Conservation (phyloP, 2,888 invertebrate species). For the Drosophila fungiperda region DNA sequence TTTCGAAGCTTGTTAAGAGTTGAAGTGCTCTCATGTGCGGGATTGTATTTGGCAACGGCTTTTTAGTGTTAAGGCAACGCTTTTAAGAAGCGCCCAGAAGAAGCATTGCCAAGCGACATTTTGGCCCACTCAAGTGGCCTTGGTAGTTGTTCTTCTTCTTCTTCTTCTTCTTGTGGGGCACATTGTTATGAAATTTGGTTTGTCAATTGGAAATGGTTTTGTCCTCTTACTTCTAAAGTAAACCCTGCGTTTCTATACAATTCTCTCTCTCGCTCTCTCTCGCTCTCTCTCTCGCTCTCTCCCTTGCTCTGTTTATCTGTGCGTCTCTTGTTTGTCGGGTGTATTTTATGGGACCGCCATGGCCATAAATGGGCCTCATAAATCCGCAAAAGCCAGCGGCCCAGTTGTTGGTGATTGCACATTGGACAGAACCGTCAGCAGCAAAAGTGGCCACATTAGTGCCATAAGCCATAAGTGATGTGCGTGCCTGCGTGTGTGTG, state of each 20-base stretch:
- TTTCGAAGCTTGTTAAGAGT: conserved; percentile 4
- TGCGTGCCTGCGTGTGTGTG: neutral
- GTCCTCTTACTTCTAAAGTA: conserved; percentile 1
- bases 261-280: neutral
- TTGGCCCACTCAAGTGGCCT: conserved; percentile 29
- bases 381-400: conserved; percentile 52
- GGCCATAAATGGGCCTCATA: conserved; percentile 62
- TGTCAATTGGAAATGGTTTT: conserved; percentile 56
- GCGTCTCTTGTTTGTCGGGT: neutral
- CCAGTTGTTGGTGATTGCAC: conserved; percentile 64
- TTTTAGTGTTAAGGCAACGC: conserved; percentile 31
- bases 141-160: neutral
- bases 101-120: conserved; percentile 22
- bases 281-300: neutral
- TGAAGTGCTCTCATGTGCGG: conserved; percentile 14
- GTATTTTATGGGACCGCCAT: conserved; percentile 36
- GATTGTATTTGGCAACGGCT: conserved; percentile 5
- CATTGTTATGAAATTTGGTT: conserved; percentile 57
- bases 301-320: neutral
- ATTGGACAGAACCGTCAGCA: conserved; percentile 52
- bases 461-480: conserved; percentile 61
- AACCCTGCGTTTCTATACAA: neutral
- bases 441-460: conserved; percentile 74
- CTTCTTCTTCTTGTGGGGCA: conserved; percentile 24
- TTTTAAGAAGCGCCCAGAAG: conserved; percentile 16